Percentiles rank a stretch among this genome's conserved stretches.
phyloP scores from a whole-genome alignment of 1,140 invertebrate genomes.

The Eufriesea mexicana region DNA sequence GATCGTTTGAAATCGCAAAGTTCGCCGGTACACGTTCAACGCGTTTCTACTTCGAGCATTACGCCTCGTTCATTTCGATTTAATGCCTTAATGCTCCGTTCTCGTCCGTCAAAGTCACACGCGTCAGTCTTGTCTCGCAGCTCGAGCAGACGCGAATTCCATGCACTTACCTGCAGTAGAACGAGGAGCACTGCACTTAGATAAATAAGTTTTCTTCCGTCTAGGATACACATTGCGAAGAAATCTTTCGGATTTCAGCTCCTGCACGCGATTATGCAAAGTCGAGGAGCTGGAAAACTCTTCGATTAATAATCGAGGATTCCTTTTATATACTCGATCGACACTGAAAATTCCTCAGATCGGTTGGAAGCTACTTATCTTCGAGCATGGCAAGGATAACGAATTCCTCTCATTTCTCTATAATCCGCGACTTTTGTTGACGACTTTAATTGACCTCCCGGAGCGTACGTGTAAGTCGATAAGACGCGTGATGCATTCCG shows the following conservation, averaged over 20 bases:
- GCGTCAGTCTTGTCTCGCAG: too few species aligned
- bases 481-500: neutral
- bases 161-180: conserved; percentile 1
- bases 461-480: too few species aligned
- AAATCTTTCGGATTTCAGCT: neutral
- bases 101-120: neutral
- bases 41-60: neutral
- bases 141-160: too few species aligned
- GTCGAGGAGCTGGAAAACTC: too few species aligned
- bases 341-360: too few species aligned
- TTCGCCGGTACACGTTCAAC: neutral
- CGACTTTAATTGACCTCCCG: neutral
- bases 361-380: too few species aligned
- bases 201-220: neutral
- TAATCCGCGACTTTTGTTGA: neutral
- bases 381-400: neutral
- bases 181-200: neutral
- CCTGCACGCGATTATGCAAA: neutral
- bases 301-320: neutral
- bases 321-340: conserved; percentile 20
- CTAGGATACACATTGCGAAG: neutral
- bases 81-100: neutral
- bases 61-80: conserved; percentile 20
- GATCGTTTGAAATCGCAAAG: neutral
- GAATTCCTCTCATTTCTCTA: neutral